These are phyloP conservation scores for Rotaria sp. DNA, from an alignment of 2,888 invertebrate species.

Conservation along the genomic window DNA sequence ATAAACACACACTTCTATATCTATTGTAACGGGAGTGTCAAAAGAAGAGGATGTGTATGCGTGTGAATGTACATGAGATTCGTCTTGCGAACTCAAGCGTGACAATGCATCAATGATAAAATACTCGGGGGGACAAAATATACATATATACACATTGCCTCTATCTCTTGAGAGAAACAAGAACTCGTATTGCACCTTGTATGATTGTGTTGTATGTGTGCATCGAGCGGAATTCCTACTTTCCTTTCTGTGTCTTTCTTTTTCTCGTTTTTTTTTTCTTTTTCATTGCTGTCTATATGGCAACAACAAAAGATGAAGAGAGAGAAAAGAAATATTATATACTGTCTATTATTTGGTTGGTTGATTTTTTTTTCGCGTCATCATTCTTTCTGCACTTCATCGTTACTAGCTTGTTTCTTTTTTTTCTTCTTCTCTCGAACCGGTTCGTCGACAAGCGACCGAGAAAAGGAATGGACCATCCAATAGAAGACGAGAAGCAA, in stretches of 20 bases:
- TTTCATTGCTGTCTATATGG: background rate
- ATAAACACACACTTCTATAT: background rate
- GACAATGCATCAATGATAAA: background rate
- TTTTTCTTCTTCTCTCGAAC: background rate
- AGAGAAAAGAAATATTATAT: background rate
- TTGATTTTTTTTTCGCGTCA: background rate
- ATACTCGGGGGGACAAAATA: background rate
- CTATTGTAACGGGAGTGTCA: background rate
- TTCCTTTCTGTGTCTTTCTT: background rate
- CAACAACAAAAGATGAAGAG: conserved; percentile 8
- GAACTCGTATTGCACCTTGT: conserved; percentile 14
- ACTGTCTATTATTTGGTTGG: conserved; percentile 13
- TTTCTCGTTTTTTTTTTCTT: background rate
- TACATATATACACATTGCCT: background rate
- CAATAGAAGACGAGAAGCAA: background rate
- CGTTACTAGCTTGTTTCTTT: background rate
- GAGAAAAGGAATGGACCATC: background rate
- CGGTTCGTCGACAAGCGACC: conserved; percentile 10
- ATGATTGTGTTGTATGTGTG: conserved; percentile 10
- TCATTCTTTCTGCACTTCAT: background rate
- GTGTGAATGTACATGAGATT: conserved; percentile 3
- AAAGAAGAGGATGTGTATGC: background rate
- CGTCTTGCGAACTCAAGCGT: conserved; percentile 5
- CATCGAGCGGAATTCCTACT: conserved; percentile 5
- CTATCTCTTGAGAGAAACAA: background rate